Conservation (phyloP, 2,113 vertebrate species). For the Strigops habroptila region DNA sequence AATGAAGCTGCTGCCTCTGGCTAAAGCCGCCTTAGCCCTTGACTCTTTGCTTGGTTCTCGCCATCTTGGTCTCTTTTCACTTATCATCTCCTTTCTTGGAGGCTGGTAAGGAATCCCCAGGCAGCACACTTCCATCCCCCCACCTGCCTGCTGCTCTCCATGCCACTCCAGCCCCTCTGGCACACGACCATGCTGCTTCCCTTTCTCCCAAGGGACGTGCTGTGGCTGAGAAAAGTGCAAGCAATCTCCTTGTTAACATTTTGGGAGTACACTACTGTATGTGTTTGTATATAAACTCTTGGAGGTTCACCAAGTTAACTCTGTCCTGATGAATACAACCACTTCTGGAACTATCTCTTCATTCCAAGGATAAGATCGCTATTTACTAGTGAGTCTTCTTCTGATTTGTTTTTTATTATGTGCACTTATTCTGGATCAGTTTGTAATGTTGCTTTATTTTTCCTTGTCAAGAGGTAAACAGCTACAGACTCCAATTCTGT, state of each 20-base stretch:
- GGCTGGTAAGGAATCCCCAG: not conserved
- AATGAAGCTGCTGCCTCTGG: not conserved
- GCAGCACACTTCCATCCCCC: not conserved
- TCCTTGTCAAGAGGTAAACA: not conserved
- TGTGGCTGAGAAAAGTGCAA: not conserved
- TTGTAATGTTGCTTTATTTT: not conserved
- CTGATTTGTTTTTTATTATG: not conserved
- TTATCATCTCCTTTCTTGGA: not conserved
- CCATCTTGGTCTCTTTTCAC: not conserved
- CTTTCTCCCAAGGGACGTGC: fast-evolving
- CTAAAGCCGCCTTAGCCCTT: not conserved
- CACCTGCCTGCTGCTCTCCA: fast-evolving
- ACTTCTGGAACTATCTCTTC: not conserved
- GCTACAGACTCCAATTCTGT: not conserved
- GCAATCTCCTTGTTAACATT: not conserved
- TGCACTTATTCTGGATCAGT: not conserved
- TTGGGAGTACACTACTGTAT: not conserved
- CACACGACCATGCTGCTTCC: fast-evolving
- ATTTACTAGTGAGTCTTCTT: not conserved
- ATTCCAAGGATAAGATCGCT: not conserved
- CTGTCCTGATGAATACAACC: not conserved
- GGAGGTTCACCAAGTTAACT: not conserved
- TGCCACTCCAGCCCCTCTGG: not conserved
- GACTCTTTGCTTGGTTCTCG: not conserved
- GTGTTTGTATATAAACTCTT: not conserved